These are phyloP conservation scores for Brachionichthys hirsutus DNA, from an alignment of 2,113 vertebrate genomes.

Conservation along the genomic window DNA sequence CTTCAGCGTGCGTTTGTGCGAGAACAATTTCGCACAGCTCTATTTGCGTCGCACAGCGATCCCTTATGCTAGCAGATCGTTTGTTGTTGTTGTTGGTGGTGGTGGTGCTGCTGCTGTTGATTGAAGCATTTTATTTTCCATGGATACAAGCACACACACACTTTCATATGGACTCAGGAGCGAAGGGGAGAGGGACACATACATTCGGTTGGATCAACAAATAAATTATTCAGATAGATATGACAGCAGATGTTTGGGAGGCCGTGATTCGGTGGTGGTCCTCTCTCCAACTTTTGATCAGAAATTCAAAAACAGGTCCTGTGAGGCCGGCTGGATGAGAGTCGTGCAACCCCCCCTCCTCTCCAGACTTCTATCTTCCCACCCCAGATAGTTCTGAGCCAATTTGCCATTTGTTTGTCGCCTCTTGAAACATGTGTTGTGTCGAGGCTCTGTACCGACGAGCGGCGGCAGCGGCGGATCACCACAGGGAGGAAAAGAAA, in stretches of 20 bases:
- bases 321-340: constrained; percentile 38
- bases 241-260: constrained; percentile 78
- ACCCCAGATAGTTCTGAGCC: no score
- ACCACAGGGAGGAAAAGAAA: no score
- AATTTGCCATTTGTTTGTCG: no score
- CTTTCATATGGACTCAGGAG: constrained; percentile 50
- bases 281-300: constrained; percentile 72
- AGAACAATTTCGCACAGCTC: constrained; percentile 6
- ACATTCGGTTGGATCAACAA: constrained; percentile 71
- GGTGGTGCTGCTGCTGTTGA: constrained; percentile 57
- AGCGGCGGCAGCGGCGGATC: no score
- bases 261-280: constrained; percentile 68
- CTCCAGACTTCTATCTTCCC: no score
- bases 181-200: constrained; percentile 46
- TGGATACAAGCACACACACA: constrained; percentile 6
- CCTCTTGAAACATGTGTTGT: no score
- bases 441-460: no score
- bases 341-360: no score
- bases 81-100: constrained; percentile 64
- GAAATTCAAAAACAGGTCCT: constrained; percentile 74
- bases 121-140: constrained; percentile 64
- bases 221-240: constrained; percentile 75
- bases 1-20: constrained; percentile 11
- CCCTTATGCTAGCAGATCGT: constrained; percentile 56
- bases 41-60: constrained; percentile 22